These are phyloP conservation scores for Heliconius cydno DNA, from an alignment of 2,888 invertebrate genomes.

Conservation along the genomic window DNA sequence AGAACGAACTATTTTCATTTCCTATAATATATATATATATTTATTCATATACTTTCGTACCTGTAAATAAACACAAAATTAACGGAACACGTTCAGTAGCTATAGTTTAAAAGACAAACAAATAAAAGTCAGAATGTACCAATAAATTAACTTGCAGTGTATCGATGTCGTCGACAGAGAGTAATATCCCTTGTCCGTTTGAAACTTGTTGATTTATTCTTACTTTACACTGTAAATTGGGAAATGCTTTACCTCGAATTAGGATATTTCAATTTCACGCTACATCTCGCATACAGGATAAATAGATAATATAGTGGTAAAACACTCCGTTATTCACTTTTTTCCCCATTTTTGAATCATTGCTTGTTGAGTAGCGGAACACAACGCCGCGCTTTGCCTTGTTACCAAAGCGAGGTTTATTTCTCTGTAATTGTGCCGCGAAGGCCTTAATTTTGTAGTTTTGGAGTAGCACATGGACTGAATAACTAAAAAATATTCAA, in stretches of 20 bases:
- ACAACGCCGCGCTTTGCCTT: background rate
- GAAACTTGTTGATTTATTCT: slow-evolving; percentile 19
- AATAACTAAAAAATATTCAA: no score
- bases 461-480: no score
- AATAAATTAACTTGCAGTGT: slow-evolving; percentile 39
- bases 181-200: slow-evolving; percentile 30
- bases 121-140: slow-evolving; percentile 29
- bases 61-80: background rate
- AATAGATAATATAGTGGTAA: background rate
- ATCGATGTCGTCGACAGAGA: slow-evolving; percentile 41
- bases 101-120: slow-evolving; percentile 12
- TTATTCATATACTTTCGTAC: background rate
- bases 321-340: background rate
- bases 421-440: no score
- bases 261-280: background rate
- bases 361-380: background rate
- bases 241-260: background rate
- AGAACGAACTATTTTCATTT: background rate
- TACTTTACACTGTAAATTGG: slow-evolving; percentile 13
- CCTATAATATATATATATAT: no score
- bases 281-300: background rate
- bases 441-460: no score
- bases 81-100: background rate
- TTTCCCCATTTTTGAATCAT: background rate
- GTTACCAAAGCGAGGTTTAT: background rate